A percentile compares a stretch with the other conserved stretches of the same genome.
Evolutionary conservation across 2,888 invertebrate genomes (phyloP).

Genomic region (Drosophila recens): DNA sequence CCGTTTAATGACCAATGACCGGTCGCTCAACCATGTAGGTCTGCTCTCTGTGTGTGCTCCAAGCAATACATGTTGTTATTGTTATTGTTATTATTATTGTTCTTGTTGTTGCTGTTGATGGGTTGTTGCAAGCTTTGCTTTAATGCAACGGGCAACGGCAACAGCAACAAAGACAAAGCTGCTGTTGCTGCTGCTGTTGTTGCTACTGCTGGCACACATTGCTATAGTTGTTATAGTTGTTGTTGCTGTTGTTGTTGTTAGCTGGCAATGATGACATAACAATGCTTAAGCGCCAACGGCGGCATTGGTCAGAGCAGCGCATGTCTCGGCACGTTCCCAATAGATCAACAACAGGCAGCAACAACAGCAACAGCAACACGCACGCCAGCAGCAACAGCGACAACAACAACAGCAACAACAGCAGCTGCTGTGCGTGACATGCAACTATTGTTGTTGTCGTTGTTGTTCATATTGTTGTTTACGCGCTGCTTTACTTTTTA

Average conservation of each 20-base stretch:
- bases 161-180: constrained; percentile 32
- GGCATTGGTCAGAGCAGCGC: constrained; percentile 66
- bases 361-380: constrained; percentile 39
- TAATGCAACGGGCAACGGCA: constrained; percentile 31
- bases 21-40: constrained; percentile 64
- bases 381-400: constrained; percentile 37
- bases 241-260: constrained; percentile 47
- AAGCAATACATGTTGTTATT: constrained; percentile 7
- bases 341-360: constrained; percentile 65
- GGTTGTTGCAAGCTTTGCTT: constrained; percentile 53
- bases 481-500: constrained; percentile 57
- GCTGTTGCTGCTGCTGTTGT: constrained; percentile 26
- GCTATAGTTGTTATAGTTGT: constrained; percentile 33
- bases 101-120: constrained; percentile 16
- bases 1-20: constrained; percentile 74
- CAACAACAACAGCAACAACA: constrained; percentile 21
- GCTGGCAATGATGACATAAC: constrained; percentile 79
- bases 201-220: constrained; percentile 60
- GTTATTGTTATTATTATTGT: constrained; percentile 11
- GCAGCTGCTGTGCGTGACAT: constrained; percentile 59
- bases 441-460: constrained; percentile 48
- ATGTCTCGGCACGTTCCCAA: constrained; percentile 78
- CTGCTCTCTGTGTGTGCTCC: constrained; percentile 15
- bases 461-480: constrained; percentile 25
- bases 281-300: constrained; percentile 77